Evolutionary conservation across 2,888 invertebrate species (phyloP).

Genomic region (Conistra vaccinii): DNA sequence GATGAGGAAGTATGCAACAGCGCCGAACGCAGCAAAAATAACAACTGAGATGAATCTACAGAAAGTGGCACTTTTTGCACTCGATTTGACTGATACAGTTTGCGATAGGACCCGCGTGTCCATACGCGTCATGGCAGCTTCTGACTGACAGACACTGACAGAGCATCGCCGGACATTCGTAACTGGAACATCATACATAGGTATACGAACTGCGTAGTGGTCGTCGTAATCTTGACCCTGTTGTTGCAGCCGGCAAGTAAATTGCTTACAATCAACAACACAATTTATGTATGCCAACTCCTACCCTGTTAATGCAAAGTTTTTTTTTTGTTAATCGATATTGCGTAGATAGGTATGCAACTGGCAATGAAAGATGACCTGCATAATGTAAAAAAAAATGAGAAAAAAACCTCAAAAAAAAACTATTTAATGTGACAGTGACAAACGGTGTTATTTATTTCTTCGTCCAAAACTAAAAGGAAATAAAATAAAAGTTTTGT

Average conservation of each 20-base stretch:
- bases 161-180: constrained; percentile 74
- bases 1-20: constrained; percentile 76
- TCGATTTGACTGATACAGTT: constrained; percentile 77
- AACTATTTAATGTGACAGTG: constrained; percentile 23
- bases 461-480: no score
- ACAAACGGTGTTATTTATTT: neutral
- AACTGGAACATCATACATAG: constrained; percentile 76
- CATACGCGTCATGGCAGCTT: constrained; percentile 85
- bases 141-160: constrained; percentile 85
- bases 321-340: constrained; percentile 1
- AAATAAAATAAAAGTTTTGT: constrained; percentile 3
- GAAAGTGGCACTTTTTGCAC: constrained; percentile 77
- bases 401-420: no score
- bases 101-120: constrained; percentile 79
- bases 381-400: neutral
- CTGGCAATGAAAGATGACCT: constrained; percentile 24
- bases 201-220: constrained; percentile 71
- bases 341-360: neutral
- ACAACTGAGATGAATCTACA: constrained; percentile 76
- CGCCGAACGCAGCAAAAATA: constrained; percentile 68
- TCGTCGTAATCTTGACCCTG: constrained; percentile 82
- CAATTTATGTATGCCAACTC: constrained; percentile 37
- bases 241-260: constrained; percentile 63
- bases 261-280: constrained; percentile 67
- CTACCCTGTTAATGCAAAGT: constrained; percentile 4